Evolutionary conservation across 2,888 invertebrate genomes (phyloP), one percentile per base, ranked within the genome.

Genomic region (Erebia ligea): DNA sequence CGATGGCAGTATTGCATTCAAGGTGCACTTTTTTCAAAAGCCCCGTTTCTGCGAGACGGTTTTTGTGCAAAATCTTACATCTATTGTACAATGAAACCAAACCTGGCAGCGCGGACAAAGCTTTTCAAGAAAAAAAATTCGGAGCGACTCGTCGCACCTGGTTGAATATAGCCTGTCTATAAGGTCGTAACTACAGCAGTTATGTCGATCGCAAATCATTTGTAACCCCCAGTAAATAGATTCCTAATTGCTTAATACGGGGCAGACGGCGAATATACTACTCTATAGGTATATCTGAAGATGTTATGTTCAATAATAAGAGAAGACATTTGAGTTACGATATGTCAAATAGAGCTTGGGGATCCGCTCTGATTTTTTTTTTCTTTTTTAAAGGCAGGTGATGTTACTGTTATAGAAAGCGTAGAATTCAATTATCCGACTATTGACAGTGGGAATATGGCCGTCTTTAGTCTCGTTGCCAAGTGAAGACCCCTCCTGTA

Each of bases 1-100:
- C 66, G 50, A 6, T 34, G 34, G 34, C 25, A 4, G 52, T 52
- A 68, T 34, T 68, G 70, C 68, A 70, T 64, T 70, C 54, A 72
- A 72, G 69, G 58, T 67, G 68, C 87, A 84, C 81, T 82, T 84
- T 79, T 85, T 82, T 80, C 86, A 87, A 86, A 77, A 76, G 75
- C 82, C 84, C 86, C 83, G 82, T 84, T 85, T 85, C 85, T 84
- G 84, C 82, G 80, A 83, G 82, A 84, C 80, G 89, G 89, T 91
- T 92, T 91, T 92, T 92, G 90, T 89, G 91, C 90, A 88, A 91
- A 91, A 91, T 90, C 91, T 91, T 87, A 87, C 87, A 87, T 84
- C 85, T 80, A 90, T 91, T 92, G 91, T 91, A 81, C 86, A 86
- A 86, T 82, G 87, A 87, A 88, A 87, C 85, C 86, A 85, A 82